Conservation (phyloP, 2,888 invertebrate species). For the Lucinisca nassula region DNA sequence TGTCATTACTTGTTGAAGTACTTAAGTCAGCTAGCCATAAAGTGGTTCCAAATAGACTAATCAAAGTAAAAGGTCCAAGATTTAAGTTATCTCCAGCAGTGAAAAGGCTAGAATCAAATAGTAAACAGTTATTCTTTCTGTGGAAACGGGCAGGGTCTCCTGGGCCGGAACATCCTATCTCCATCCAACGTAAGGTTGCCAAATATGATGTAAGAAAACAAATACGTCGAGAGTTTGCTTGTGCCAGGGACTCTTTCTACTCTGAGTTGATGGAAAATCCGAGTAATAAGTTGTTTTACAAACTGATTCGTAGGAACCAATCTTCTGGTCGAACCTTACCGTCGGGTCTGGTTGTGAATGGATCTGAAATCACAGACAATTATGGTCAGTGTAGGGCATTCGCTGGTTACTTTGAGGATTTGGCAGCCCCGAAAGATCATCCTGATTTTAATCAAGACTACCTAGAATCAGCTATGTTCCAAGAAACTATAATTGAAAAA, state of each 20-base stretch:
- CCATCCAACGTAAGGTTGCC: constrained; percentile 8
- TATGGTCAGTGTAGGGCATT: constrained; percentile 4
- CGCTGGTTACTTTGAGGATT: constrained; percentile 3
- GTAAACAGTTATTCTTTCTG: not conserved
- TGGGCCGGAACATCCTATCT: not conserved
- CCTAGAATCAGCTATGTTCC: not conserved
- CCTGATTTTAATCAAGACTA: not conserved
- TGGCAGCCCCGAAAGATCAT: constrained; percentile 23
- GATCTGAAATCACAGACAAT: not conserved
- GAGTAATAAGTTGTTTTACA: constrained; percentile 1
- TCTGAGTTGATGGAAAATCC: constrained; percentile 22
- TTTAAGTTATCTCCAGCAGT: constrained; percentile 9
- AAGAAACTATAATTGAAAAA: not conserved
- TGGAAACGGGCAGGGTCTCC: constrained; percentile 7
- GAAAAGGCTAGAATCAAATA: not conserved
- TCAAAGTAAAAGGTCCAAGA: not conserved
- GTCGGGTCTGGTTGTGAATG: not conserved
- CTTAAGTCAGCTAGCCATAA: not conserved
- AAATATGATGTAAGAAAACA: constrained; percentile 11
- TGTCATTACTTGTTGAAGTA: not conserved
- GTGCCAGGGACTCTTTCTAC: constrained; percentile 10
- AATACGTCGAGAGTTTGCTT: not conserved
- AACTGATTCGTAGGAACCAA: constrained; percentile 6
- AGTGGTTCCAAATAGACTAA: not conserved
- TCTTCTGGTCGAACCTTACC: not conserved